Evolutionary conservation across 2,113 vertebrate species (phyloP).

Genomic region (Eidolon helvum): DNA sequence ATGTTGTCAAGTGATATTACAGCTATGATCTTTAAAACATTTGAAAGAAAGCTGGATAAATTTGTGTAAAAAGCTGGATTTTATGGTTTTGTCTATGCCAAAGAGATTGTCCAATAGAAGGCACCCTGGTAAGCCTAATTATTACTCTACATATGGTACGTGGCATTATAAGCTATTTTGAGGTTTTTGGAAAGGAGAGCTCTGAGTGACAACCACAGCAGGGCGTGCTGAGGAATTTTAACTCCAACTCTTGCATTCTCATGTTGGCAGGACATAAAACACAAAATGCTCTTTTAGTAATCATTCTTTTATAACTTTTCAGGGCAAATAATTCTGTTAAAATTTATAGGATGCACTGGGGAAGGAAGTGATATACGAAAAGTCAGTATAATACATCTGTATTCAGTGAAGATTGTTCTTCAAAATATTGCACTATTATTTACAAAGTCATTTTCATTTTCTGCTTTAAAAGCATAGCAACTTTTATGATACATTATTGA

Average conservation of each 20-base stretch:
- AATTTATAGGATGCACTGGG: background rate
- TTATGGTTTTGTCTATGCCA: conserved; percentile 68
- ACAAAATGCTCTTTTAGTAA: background rate
- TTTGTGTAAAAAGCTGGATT: conserved; percentile 50
- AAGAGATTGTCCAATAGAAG: conserved; percentile 52
- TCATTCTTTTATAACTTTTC: background rate
- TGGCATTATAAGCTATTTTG: conserved; percentile 60
- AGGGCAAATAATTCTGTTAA: background rate
- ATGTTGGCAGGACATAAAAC: background rate
- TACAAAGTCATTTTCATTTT: background rate
- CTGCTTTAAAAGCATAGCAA: background rate
- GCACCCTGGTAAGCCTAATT: conserved; percentile 35
- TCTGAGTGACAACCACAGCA: conserved; percentile 39
- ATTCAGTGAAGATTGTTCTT: background rate
- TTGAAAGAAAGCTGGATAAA: conserved; percentile 44
- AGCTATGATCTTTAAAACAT: conserved; percentile 47
- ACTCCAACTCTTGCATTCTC: background rate
- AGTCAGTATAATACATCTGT: background rate
- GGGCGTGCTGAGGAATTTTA: background rate
- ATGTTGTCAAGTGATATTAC: conserved; percentile 58
- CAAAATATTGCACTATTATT: background rate
- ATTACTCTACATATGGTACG: conserved; percentile 41
- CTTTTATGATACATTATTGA: background rate
- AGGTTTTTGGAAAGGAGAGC: background rate
- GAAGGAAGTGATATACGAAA: background rate